phyloP scores from a whole-genome alignment of 2,113 vertebrate genomes.

The Pseudorectes ferrugineus region DNA sequence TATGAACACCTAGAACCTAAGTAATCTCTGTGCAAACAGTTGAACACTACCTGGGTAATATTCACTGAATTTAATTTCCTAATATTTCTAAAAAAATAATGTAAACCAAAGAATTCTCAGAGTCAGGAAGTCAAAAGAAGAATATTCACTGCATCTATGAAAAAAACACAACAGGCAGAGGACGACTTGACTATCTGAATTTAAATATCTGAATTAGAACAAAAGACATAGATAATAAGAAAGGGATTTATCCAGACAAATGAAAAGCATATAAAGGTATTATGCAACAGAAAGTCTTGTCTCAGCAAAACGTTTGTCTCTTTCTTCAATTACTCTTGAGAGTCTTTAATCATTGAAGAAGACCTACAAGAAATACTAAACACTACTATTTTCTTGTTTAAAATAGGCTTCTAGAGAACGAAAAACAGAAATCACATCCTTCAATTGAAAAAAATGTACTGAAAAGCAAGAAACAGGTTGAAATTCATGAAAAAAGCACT shows the following conservation, averaged over 20 bases:
- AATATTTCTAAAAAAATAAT: neutral
- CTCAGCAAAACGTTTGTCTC: neutral
- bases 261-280: neutral
- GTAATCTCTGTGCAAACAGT: neutral
- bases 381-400: neutral
- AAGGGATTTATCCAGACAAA: neutral
- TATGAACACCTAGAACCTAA: neutral
- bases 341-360: neutral
- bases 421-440: neutral
- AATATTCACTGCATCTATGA: neutral
- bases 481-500: neutral
- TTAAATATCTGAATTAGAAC: neutral
- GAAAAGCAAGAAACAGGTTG: neutral
- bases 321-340: neutral
- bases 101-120: neutral
- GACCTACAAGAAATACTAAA: neutral
- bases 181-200: neutral
- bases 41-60: neutral
- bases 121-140: rapidly evolving
- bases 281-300: neutral
- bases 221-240: neutral
- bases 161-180: neutral
- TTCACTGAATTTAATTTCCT: neutral
- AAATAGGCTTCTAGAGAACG: neutral
- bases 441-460: neutral